Conservation (phyloP, 2,888 invertebrate species). For the Microctonus hyperodae region DNA sequence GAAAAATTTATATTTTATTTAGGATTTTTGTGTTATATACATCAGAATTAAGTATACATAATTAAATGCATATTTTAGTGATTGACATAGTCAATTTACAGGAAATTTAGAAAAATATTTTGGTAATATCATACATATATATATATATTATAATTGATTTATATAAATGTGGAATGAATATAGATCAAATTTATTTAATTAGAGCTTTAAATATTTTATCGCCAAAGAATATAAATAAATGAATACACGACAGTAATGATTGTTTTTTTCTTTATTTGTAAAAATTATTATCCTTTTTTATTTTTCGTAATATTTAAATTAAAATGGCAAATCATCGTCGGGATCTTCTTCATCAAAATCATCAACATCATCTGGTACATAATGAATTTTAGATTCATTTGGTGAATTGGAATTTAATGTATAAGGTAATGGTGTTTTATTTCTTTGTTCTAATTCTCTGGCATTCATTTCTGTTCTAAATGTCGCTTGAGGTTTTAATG, state of each 20-base stretch:
- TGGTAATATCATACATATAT: too few relatives aligned
- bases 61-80: too few relatives aligned
- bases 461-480: constrained; percentile 57
- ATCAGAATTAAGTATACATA: too few relatives aligned
- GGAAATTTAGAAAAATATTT: not conserved
- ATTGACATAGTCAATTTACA: not conserved
- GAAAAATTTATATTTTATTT: not conserved
- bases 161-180: not conserved
- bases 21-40: not conserved
- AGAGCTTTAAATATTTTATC: not conserved
- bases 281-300: constrained; percentile 26
- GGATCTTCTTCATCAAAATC: constrained; percentile 89
- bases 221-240: constrained; percentile 40
- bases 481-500: constrained; percentile 45
- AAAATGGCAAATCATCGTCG: constrained; percentile 83
- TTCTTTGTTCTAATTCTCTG: constrained; percentile 55
- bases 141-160: not conserved
- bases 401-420: constrained; percentile 39
- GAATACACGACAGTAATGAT: constrained; percentile 54
- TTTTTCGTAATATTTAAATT: constrained; percentile 40
- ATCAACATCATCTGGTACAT: constrained; percentile 79
- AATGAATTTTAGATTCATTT: constrained; percentile 68
- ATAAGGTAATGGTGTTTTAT: constrained; percentile 55
- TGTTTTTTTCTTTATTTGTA: too few relatives aligned
- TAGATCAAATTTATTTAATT: not conserved